Evolutionary conservation across 2,113 vertebrate species (phyloP).

Genomic region (Thymallus thymallus): DNA sequence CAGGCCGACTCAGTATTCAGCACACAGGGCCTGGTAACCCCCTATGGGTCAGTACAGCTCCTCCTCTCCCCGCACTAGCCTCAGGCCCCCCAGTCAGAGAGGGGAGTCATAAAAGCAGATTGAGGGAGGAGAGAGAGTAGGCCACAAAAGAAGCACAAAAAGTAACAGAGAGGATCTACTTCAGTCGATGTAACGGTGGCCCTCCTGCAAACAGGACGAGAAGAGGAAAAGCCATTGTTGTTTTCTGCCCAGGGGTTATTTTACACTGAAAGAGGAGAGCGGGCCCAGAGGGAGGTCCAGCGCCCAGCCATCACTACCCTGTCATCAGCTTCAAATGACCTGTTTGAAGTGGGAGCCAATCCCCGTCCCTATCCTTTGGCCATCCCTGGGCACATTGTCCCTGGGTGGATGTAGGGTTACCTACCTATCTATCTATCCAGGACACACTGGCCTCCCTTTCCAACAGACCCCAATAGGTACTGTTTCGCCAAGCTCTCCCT

Average conservation of each 20-base stretch:
- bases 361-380: slow-evolving; percentile 37
- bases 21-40: background rate
- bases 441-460: slow-evolving; percentile 51
- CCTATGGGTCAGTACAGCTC: slow-evolving; percentile 8
- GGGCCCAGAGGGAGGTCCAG: slow-evolving; percentile 48
- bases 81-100: slow-evolving; percentile 1
- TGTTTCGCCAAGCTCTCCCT: slow-evolving; percentile 27
- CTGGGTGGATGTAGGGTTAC: slow-evolving; percentile 68
- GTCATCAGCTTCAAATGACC: slow-evolving; percentile 72
- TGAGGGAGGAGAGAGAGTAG: slow-evolving; percentile 11
- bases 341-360: slow-evolving; percentile 69
- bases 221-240: slow-evolving; percentile 63
- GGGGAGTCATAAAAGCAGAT: slow-evolving; percentile 2
- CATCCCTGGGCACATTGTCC: slow-evolving; percentile 48
- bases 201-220: slow-evolving; percentile 41
- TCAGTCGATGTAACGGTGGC: slow-evolving; percentile 30
- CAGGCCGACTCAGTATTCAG: background rate
- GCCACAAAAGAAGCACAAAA: slow-evolving; percentile 32
- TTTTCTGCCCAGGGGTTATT: slow-evolving; percentile 57
- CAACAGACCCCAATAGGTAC: slow-evolving; percentile 31
- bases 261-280: slow-evolving; percentile 57
- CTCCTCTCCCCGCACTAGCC: background rate
- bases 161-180: slow-evolving; percentile 42
- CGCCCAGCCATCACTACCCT: slow-evolving; percentile 61
- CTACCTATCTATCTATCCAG: no score